A percentile compares a stretch with the other conserved stretches of the same genome.
Evolutionary conservation across 2,113 vertebrate species (phyloP).

Genomic region (Willisornis vidua): DNA sequence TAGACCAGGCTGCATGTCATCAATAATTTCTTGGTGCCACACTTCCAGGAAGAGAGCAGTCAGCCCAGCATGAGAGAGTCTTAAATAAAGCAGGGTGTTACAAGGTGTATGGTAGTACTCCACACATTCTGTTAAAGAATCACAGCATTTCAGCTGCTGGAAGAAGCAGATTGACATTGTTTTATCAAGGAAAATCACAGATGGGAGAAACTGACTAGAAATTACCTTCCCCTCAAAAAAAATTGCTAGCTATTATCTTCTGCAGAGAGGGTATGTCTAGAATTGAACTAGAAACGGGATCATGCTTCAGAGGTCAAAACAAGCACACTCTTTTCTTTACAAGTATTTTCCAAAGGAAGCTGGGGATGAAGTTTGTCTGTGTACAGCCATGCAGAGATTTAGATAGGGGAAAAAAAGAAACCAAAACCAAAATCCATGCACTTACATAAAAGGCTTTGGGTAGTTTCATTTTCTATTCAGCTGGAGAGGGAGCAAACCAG

Average conservation of each 20-base stretch:
- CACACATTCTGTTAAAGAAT: not conserved
- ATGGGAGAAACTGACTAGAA: slow-evolving; percentile 3
- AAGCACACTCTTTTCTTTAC: not conserved
- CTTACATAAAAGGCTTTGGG: slow-evolving; percentile 38
- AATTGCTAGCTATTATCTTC: not conserved
- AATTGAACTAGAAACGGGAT: not conserved
- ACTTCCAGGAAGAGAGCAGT: not conserved
- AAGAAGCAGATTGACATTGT: not conserved
- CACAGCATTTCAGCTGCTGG: not conserved
- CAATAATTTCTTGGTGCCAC: not conserved
- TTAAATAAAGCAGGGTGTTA: slow-evolving; percentile 6
- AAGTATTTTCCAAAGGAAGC: not conserved
- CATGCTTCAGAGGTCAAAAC: not conserved
- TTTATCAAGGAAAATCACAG: slow-evolving; percentile 8
- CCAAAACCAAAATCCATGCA: not conserved
- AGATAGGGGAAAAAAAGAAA: not conserved
- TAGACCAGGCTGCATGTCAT: not conserved
- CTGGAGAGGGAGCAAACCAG: not conserved
- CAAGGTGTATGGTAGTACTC: not conserved
- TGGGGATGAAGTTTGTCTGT: not conserved
- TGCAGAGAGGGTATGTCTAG: not conserved
- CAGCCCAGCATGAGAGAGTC: not conserved
- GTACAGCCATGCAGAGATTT: not conserved
- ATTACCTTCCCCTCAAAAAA: not conserved
- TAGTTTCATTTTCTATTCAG: slow-evolving; percentile 39